phyloP scores from a whole-genome alignment of 2,888 invertebrate genomes.

The Ethmia dodecea region DNA sequence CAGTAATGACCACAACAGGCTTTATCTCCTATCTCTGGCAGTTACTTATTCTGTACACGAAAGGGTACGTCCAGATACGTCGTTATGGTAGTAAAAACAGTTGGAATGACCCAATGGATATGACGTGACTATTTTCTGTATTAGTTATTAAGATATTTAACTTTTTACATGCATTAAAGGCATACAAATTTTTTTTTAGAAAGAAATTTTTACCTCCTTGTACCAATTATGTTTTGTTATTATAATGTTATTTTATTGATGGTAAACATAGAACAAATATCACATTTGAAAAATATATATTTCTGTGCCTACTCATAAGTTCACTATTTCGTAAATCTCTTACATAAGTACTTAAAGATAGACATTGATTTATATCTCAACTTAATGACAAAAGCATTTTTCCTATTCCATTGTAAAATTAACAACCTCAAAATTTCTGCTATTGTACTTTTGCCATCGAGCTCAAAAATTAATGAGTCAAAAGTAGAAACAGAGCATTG shows the following conservation, averaged over 20 bases:
- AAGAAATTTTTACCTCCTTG: too few species aligned
- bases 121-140: conserved; percentile 18
- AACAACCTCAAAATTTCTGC: conserved; percentile 3
- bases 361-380: too few species aligned
- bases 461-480: conserved; percentile 38
- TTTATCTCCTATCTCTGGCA: conserved; percentile 28
- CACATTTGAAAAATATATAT: too few species aligned
- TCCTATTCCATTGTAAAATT: conserved; percentile 1
- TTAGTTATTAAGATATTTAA: conserved; percentile 6
- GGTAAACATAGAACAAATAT: too few species aligned
- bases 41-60: conserved; percentile 37
- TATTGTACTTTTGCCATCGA: conserved; percentile 11
- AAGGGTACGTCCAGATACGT: conserved; percentile 16
- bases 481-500: conserved; percentile 42
- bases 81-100: conserved; percentile 16
- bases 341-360: too few species aligned
- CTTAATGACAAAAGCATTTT: conserved; percentile 1
- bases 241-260: too few species aligned
- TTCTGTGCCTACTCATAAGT: too few species aligned
- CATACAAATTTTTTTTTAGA: too few species aligned
- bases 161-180: too few species aligned
- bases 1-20: conserved; percentile 26
- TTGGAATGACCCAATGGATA: conserved; percentile 16
- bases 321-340: too few species aligned
- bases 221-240: too few species aligned